Evolutionary conservation across 2,797 vertebrate genomes (phyloP).

Genomic region (Spheniscus humboldti): DNA sequence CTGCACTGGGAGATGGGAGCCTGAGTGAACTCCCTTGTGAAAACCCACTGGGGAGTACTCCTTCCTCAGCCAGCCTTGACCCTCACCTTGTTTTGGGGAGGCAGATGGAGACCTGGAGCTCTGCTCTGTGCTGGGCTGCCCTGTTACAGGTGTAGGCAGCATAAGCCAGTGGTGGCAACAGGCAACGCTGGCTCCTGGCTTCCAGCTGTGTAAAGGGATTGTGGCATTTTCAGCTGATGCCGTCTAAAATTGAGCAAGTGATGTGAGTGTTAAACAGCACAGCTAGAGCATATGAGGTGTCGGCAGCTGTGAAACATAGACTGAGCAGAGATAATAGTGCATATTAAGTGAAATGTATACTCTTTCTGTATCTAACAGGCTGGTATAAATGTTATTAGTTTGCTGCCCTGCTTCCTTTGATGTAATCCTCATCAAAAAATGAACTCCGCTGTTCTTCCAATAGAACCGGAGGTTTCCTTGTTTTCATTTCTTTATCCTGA

Average conservation of each 20-base stretch:
- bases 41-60: fast-evolving
- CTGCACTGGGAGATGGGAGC: not conserved
- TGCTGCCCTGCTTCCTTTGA: not conserved
- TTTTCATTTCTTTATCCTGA: not conserved
- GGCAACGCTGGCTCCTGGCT: not conserved
- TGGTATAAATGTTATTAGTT: not conserved
- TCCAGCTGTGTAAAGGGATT: not conserved
- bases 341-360: not conserved
- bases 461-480: not conserved
- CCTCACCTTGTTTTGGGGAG: fast-evolving
- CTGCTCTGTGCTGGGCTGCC: not conserved
- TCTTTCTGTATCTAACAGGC: not conserved
- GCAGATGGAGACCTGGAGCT: not conserved
- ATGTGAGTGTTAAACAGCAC: fast-evolving
- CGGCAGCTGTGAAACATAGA: not conserved
- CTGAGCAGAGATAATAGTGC: not conserved
- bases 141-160: not conserved
- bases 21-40: fast-evolving
- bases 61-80: no score
- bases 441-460: not conserved
- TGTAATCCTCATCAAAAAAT: not conserved
- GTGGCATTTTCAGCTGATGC: not conserved
- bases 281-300: not conserved
- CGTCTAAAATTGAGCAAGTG: not conserved
- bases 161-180: fast-evolving